Evolutionary conservation across 2,797 vertebrate species (phyloP).

Genomic region (Peromyscus attwateri): DNA sequence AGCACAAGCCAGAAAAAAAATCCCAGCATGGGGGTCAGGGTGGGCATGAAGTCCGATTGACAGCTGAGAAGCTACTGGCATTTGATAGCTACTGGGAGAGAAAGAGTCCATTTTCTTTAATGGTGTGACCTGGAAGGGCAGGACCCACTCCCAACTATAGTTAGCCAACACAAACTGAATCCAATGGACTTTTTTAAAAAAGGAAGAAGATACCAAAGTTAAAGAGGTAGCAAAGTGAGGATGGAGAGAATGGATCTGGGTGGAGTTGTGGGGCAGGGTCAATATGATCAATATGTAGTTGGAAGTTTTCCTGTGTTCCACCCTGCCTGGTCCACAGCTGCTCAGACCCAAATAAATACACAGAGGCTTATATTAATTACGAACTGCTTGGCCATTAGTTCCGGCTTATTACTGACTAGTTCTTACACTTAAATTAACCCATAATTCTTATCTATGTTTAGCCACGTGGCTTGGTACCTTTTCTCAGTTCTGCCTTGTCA

Average conservation of each 20-base stretch:
- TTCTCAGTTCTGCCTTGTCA: no score
- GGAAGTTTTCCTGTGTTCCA: no score
- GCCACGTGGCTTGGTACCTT: no score
- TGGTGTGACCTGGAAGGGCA: neutral
- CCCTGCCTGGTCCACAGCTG: no score
- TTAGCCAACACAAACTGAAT: neutral
- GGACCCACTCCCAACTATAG: neutral
- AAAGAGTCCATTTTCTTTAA: neutral
- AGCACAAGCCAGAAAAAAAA: neutral
- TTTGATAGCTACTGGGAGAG: neutral
- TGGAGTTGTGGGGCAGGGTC: no score
- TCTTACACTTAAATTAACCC: no score
- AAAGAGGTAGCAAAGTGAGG: neutral
- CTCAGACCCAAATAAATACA: no score
- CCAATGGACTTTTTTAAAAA: neutral
- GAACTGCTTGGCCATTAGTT: no score
- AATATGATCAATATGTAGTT: neutral
- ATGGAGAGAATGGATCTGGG: neutral
- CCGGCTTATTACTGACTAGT: no score
- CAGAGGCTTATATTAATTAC: no score
- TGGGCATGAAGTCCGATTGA: neutral
- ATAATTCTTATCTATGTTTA: no score
- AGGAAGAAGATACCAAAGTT: neutral
- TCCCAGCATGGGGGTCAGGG: neutral
- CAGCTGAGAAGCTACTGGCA: neutral